phyloP scores from a whole-genome alignment of 2,797 vertebrate genomes.

The Miichthys miiuy region DNA sequence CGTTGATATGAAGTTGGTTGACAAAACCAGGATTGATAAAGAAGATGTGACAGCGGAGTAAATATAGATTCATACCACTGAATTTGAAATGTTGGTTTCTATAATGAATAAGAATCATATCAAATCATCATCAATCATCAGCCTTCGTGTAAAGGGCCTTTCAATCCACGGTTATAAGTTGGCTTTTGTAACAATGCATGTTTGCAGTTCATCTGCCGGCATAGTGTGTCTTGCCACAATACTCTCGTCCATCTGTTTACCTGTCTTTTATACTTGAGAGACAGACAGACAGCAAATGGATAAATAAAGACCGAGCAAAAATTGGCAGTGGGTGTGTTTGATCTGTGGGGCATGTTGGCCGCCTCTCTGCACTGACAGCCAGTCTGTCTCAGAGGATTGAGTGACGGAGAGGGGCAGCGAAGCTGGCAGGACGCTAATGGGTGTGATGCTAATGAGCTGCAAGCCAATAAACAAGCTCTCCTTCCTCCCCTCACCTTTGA shows the following conservation, averaged over 20 bases:
- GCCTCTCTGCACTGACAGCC: slow-evolving; percentile 68
- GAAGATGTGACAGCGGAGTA: not conserved
- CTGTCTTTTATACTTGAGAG: slow-evolving; percentile 51
- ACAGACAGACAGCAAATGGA: slow-evolving; percentile 53
- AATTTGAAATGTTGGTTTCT: not conserved
- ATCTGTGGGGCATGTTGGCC: slow-evolving; percentile 66
- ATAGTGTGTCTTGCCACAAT: not conserved
- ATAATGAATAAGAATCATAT: slow-evolving; percentile 10
- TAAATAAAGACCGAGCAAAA: slow-evolving; percentile 64
- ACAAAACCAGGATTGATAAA: not conserved
- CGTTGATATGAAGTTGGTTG: not conserved
- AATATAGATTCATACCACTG: not conserved
- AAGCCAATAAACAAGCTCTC: slow-evolving; percentile 74
- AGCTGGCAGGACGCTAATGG: slow-evolving; percentile 76
- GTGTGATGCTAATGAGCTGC: slow-evolving; percentile 80
- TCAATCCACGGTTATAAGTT: too few relatives aligned
- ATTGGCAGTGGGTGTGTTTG: slow-evolving; percentile 71
- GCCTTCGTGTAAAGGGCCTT: not conserved
- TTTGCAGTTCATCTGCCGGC: slow-evolving; percentile 20
- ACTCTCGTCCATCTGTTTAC: slow-evolving; percentile 41
- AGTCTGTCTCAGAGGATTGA: slow-evolving; percentile 71
- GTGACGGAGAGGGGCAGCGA: slow-evolving; percentile 65
- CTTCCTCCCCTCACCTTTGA: slow-evolving; percentile 59
- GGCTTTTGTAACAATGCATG: slow-evolving; percentile 19
- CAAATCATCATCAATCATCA: slow-evolving; percentile 1